Percentiles rank a stretch among this genome's conserved stretches.
Evolutionary conservation across 2,888 invertebrate species (phyloP).

Genomic region (Malthinus flaveolus): DNA sequence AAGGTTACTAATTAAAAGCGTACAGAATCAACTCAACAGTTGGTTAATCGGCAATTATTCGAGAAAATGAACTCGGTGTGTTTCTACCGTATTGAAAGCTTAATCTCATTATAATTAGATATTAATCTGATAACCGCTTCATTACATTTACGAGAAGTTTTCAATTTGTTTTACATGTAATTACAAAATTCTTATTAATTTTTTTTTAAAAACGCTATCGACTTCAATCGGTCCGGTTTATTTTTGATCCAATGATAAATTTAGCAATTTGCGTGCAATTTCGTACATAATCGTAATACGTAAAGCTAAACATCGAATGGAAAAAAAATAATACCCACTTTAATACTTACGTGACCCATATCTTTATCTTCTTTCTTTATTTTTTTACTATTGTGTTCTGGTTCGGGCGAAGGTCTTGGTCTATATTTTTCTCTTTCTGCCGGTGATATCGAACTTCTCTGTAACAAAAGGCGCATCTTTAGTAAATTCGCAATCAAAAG

Average conservation of each 20-base stretch:
- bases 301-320: background rate
- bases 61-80: conserved; percentile 21
- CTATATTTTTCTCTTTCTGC: conserved; percentile 82
- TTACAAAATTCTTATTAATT: background rate
- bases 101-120: conserved; percentile 21
- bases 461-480: conserved; percentile 40
- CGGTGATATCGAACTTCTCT: conserved; percentile 83
- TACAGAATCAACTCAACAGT: conserved; percentile 18
- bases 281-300: no score
- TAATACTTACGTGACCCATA: conserved; percentile 72
- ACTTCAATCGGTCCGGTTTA: background rate
- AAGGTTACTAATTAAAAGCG: conserved; percentile 20
- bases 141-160: conserved; percentile 12
- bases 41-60: conserved; percentile 23
- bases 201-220: background rate
- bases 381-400: conserved; percentile 64
- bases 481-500: no score
- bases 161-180: conserved; percentile 6
- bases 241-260: background rate
- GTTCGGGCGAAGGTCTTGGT: conserved; percentile 76
- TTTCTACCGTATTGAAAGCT: conserved; percentile 14
- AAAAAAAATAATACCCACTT: conserved; percentile 41
- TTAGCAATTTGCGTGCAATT: background rate
- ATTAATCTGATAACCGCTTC: conserved; percentile 19
- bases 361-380: conserved; percentile 83